phyloP scores from a whole-genome alignment of 2,113 vertebrate genomes.

The Pluvialis apricaria region DNA sequence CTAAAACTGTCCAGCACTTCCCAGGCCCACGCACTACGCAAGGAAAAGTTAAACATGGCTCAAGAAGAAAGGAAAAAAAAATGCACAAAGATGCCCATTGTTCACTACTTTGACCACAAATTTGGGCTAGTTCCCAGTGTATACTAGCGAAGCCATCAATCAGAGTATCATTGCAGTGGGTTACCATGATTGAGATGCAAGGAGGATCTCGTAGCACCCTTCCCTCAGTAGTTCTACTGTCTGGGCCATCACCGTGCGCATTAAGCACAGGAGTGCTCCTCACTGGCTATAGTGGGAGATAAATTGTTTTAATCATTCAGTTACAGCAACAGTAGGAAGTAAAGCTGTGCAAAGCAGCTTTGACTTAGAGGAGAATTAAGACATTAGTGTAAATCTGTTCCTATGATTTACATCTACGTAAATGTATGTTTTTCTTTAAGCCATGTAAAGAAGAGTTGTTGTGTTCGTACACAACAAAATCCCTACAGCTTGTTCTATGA shows the following conservation, averaged over 20 bases:
- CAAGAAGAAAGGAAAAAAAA: not conserved
- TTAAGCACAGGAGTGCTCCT: not conserved
- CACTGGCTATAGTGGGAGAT: not conserved
- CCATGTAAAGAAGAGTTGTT: not conserved
- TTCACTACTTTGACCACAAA: not conserved
- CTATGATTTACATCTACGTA: not conserved
- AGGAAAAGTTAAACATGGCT: not conserved
- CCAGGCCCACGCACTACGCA: not conserved
- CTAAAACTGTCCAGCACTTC: not conserved
- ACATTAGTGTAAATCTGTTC: constrained; percentile 12
- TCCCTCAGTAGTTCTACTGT: accelerated
- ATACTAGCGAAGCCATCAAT: not conserved
- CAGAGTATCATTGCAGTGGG: not conserved
- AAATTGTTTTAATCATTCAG: not conserved
- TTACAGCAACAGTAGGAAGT: not conserved
- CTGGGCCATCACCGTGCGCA: accelerated
- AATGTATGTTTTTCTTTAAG: constrained; percentile 13
- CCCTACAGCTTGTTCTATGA: not conserved
- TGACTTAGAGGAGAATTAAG: constrained; percentile 18
- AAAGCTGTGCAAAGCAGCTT: constrained; percentile 46
- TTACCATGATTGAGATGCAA: accelerated
- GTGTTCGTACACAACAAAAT: not conserved
- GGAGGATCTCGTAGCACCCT: not conserved
- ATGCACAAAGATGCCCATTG: not conserved
- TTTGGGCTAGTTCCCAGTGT: not conserved